Percentiles rank a stretch among this genome's conserved stretches.
Evolutionary conservation across 2,888 invertebrate species (phyloP).

Genomic region (Eledona agricola): DNA sequence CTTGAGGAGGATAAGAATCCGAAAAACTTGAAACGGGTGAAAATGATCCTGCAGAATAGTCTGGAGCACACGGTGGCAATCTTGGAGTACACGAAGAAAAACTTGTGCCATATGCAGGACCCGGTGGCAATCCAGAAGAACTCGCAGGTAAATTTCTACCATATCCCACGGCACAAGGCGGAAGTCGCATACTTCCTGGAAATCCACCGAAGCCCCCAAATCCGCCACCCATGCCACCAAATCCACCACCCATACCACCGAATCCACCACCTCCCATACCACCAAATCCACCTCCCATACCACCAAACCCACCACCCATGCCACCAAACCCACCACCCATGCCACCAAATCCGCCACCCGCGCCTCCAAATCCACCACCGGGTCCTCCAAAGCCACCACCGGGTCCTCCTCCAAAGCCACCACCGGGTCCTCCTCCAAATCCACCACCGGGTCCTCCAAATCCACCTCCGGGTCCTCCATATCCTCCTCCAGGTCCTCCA

Average conservation of each 20-base stretch:
- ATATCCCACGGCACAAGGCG: too few relatives aligned
- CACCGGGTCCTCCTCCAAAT: slow-evolving; percentile 12
- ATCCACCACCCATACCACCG: slow-evolving; percentile 1
- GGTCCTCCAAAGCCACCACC: slow-evolving; percentile 3
- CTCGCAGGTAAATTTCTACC: too few relatives aligned
- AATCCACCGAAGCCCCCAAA: neutral
- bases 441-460: slow-evolving; percentile 18
- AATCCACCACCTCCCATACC: slow-evolving; percentile 1
- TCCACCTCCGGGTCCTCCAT: slow-evolving; percentile 13
- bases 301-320: slow-evolving; percentile 4
- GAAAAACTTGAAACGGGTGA: neutral
- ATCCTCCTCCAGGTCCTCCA: slow-evolving; percentile 17
- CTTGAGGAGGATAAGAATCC: neutral
- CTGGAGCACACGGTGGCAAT: slow-evolving; percentile 18
- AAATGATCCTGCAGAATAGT: slow-evolving; percentile 1
- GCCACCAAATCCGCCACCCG: slow-evolving; percentile 1
- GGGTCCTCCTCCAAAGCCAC: slow-evolving; percentile 12
- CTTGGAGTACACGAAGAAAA: too few relatives aligned
- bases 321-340: slow-evolving; percentile 18
- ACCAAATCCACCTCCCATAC: slow-evolving; percentile 5
- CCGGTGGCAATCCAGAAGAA: too few relatives aligned
- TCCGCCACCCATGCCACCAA: neutral
- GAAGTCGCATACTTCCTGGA: too few relatives aligned
- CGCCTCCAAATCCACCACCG: slow-evolving; percentile 5
- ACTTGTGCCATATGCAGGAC: too few relatives aligned